Conservation (phyloP, 2,797 vertebrate genomes). For the Craterocephalus amniculus region DNA sequence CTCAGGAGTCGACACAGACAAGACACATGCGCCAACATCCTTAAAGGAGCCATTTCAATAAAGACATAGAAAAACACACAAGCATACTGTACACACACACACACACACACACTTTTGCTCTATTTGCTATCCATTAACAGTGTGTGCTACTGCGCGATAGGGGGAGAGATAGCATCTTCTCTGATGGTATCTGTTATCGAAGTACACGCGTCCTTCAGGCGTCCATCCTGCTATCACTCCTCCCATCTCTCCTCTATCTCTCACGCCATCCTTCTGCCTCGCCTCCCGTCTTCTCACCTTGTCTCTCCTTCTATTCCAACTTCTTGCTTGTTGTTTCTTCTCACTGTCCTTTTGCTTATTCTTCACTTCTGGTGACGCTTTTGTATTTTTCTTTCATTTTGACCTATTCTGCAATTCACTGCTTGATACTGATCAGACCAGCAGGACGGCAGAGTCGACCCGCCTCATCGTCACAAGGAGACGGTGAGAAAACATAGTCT, state of each 20-base stretch:
- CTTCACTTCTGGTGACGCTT: not conserved
- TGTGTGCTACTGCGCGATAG: slow-evolving; percentile 76
- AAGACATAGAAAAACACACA: slow-evolving; percentile 19
- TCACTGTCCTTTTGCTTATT: not conserved
- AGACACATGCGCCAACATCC: not conserved
- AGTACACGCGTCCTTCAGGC: slow-evolving; percentile 84
- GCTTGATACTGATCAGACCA: too few species aligned
- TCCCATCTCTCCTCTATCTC: slow-evolving; percentile 77
- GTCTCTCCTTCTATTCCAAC: slow-evolving; percentile 31
- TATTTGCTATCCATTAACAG: slow-evolving; percentile 82
- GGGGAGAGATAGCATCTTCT: slow-evolving; percentile 79
- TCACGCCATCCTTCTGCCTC: slow-evolving; percentile 55
- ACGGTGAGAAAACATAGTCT: too few species aligned
- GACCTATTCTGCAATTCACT: too few species aligned
- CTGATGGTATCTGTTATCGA: slow-evolving; percentile 84
- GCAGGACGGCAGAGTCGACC: too few species aligned
- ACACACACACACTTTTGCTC: slow-evolving; percentile 50
- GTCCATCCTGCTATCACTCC: slow-evolving; percentile 72
- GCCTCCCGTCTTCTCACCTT: slow-evolving; percentile 60
- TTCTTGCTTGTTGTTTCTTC: slow-evolving; percentile 37
- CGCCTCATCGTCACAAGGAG: too few species aligned
- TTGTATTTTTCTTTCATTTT: not conserved
- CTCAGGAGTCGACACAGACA: slow-evolving; percentile 23
- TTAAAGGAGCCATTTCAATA: slow-evolving; percentile 24
- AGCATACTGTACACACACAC: slow-evolving; percentile 24